Conservation (phyloP, 2,113 vertebrate genomes). For the Syngnathus floridae region DNA sequence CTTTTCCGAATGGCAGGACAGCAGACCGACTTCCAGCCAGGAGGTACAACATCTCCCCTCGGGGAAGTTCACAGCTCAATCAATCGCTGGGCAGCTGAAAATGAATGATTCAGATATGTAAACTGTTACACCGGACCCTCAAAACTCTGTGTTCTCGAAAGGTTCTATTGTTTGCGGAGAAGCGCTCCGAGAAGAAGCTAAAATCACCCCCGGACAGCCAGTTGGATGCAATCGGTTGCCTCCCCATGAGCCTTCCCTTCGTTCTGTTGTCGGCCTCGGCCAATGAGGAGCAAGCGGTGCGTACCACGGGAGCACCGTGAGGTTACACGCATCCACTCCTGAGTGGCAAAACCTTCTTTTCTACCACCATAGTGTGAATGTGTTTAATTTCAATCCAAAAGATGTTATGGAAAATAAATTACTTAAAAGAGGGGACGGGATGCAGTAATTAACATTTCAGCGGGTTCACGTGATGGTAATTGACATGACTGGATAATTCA, state of each 20-base stretch:
- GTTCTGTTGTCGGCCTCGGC: constrained; percentile 56
- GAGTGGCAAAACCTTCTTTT: not conserved
- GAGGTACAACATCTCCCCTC: constrained; percentile 33
- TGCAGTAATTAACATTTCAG: too few relatives aligned
- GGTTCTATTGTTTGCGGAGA: constrained; percentile 60
- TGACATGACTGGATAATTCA: not conserved
- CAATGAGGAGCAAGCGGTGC: constrained; percentile 57
- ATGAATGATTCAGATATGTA: too few relatives aligned
- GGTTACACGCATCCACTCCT: not conserved
- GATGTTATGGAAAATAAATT: too few relatives aligned
- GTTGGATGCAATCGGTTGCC: constrained; percentile 65
- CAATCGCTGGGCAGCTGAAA: too few relatives aligned
- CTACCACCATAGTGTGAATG: not conserved
- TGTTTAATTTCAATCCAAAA: too few relatives aligned
- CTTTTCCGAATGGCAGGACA: constrained; percentile 59
- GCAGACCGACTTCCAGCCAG: constrained; percentile 12
- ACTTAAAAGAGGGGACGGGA: too few relatives aligned
- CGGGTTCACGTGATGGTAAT: too few relatives aligned
- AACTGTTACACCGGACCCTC: too few relatives aligned
- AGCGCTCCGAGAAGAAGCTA: constrained; percentile 28
- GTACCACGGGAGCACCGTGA: constrained; percentile 1
- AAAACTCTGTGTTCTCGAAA: constrained; percentile 7
- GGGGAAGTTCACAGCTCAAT: not conserved
- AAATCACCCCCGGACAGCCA: constrained; percentile 44
- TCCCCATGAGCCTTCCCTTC: constrained; percentile 63